Percentiles rank a stretch among this genome's conserved stretches.
Conservation (phyloP, 2,888 invertebrate genomes). For the Trachelus troglodyta region DNA sequence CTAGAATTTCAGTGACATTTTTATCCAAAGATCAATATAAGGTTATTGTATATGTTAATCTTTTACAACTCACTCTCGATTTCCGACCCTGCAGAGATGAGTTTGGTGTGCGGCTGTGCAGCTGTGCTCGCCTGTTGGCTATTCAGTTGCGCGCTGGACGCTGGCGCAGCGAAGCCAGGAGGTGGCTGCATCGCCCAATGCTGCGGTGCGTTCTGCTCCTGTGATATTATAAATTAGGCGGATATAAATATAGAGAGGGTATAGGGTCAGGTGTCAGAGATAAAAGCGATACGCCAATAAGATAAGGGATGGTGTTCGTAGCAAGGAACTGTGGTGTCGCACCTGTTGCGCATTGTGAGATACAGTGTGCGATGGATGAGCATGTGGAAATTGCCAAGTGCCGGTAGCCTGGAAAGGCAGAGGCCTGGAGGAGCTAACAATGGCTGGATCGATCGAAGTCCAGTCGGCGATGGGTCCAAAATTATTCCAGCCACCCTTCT, state of each 20-base stretch:
- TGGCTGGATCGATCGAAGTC: conserved; percentile 94
- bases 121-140: conserved; percentile 60
- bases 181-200: conserved; percentile 66
- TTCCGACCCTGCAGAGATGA: conserved; percentile 63
- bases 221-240: not conserved
- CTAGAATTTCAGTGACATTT: not conserved
- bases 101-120: conserved; percentile 63
- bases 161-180: conserved; percentile 60
- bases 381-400: conserved; percentile 63
- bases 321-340: not conserved
- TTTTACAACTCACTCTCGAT: conserved; percentile 57
- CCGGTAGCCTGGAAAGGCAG: conserved; percentile 63
- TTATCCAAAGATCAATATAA: not conserved
- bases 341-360: conserved; percentile 63
- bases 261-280: not conserved
- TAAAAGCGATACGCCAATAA: not conserved
- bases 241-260: not conserved
- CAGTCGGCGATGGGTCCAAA: conserved; percentile 77
- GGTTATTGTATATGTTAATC: too few relatives aligned
- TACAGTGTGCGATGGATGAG: conserved; percentile 59
- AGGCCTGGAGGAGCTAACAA: conserved; percentile 79
- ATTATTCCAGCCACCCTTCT: conserved; percentile 62
- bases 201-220: conserved; percentile 60
- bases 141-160: conserved; percentile 55
- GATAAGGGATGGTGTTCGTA: not conserved